A percentile compares a stretch with the other conserved stretches of the same genome.
Evolutionary conservation across 30 jellyfish, hydroid and myxozoan genomes (phyloP).

Genomic region (Clytia hemisphaerica): DNA sequence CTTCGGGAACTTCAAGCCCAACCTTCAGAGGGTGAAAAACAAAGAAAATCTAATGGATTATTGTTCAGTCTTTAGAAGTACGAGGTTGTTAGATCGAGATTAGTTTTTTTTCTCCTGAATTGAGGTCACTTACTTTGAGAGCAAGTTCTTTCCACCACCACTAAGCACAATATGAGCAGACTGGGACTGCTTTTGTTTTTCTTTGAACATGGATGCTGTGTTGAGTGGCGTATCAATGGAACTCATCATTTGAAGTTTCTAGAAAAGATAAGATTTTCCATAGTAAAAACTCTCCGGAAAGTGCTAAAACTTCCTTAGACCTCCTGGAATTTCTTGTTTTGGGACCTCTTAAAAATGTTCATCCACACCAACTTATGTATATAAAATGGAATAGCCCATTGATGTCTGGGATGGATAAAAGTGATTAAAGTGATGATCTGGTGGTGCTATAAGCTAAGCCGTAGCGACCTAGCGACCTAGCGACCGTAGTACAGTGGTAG

Average conservation of each 20-base stretch:
- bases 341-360: not conserved
- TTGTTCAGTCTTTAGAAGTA: no score
- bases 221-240: slow-evolving; percentile 90
- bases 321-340: not conserved
- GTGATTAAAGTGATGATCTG: not conserved
- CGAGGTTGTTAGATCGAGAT: no score
- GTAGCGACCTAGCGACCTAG: no score
- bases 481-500: no score
- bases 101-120: no score
- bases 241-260: slow-evolving; percentile 89
- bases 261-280: not conserved
- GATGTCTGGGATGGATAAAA: not conserved
- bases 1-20: no score
- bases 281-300: not conserved
- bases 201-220: slow-evolving; percentile 91
- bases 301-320: not conserved
- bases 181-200: slow-evolving; percentile 68
- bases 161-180: slow-evolving; percentile 91
- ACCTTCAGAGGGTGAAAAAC: no score
- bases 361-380: not conserved
- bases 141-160: slow-evolving; percentile 94
- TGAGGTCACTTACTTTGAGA: slow-evolving; percentile 79
- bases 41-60: no score
- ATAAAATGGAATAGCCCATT: not conserved
- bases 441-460: no score